Evolutionary conservation across 92 coral and sea anemone genomes (phyloP), one percentile per base, ranked within the genome.

Genomic region (Bergia puertoricense): DNA sequence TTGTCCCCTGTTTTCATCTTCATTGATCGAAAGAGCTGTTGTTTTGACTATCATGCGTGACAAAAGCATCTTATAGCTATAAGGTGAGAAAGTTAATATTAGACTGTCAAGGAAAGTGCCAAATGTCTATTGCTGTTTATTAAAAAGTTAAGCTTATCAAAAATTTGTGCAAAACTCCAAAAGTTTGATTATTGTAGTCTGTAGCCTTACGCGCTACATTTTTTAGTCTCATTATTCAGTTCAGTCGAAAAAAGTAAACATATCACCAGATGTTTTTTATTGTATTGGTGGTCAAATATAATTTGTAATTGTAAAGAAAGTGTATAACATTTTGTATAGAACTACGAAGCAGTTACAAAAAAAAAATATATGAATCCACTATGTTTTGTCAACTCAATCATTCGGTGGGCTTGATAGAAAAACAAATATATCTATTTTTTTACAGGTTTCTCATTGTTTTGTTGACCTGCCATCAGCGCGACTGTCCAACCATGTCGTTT

Each of bases 401-500:
- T 74, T 74, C 43, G 45, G 40, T 36, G 77, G 16, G 18, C 5
- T 37, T 22, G 8, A 43, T 4, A 40, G 79, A 22, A 42, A 38
- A 76, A 16, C 8, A 42, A 76, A 41, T 76, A 15, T 76, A 18
- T 42, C 48, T 45, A 76, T 3, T 76, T 2, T 15, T 15, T 39
- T 8, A 14, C 79, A 16, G 22, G 51, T 76, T 76, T 42, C 30
- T 41, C 46, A 15, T 13, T 74, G 40, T 15, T 74, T 74, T 74
- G 74, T 84, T 84, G 79, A 71, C 79, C 79, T 84, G 79, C 86
- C 65, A 57, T 84, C 87, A 84, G 13, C 66, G 41, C 45, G 79
- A 54, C 54, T 68, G 79, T 16, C 87, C 87, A 84, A 84, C 87
- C 87, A 72, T 84, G 79, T 69, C 85, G 37, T 20, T 57, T 81